phyloP scores from a whole-genome alignment of 2,888 invertebrate species.

The Corbicula japonica region DNA sequence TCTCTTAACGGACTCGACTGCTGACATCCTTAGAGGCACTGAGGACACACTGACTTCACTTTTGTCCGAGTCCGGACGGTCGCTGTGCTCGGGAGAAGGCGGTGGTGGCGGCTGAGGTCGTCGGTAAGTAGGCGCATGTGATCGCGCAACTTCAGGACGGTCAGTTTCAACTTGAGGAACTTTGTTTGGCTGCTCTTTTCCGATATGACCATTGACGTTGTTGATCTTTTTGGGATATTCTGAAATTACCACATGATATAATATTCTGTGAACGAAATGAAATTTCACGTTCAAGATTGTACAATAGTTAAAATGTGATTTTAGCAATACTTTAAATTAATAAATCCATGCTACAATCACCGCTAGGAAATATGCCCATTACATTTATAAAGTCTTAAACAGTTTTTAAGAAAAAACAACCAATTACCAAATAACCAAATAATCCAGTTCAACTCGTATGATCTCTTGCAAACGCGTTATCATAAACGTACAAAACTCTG shows the following conservation, averaged over 20 bases:
- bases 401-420: too few species aligned
- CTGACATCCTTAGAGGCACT: slow-evolving; percentile 3
- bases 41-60: slow-evolving; percentile 21
- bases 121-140: background rate
- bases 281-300: background rate
- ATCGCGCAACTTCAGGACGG: background rate
- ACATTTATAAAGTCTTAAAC: too few species aligned
- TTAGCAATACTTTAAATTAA: too few species aligned
- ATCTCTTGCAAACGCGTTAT: background rate
- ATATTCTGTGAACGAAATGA: background rate
- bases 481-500: background rate
- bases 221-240: background rate
- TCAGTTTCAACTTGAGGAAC: slow-evolving; percentile 9
- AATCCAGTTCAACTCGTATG: background rate
- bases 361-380: background rate
- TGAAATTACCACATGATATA: background rate
- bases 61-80: slow-evolving; percentile 6
- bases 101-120: background rate
- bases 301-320: too few species aligned
- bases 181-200: slow-evolving; percentile 6
- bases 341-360: background rate
- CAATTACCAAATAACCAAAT: too few species aligned
- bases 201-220: slow-evolving; percentile 8
- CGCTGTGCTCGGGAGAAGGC: too few species aligned
- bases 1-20: slow-evolving; percentile 20